These are phyloP conservation scores for Haliaeetus leucogaster DNA, from an alignment of 2,113 vertebrate genomes.

Conservation along the genomic window DNA sequence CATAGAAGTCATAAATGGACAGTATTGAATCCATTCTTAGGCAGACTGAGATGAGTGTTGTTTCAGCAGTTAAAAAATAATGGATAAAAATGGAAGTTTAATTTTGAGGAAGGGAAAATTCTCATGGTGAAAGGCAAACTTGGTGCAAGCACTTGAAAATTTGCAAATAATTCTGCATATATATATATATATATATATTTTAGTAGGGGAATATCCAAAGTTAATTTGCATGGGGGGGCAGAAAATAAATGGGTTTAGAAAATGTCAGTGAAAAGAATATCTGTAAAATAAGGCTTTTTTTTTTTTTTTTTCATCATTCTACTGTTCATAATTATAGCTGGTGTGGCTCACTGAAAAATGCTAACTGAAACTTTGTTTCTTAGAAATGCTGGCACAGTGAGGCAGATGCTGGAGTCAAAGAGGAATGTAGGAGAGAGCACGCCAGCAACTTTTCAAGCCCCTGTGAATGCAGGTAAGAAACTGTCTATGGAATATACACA, in stretches of 20 bases:
- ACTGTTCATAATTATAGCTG: not conserved
- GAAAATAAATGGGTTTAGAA: not conserved
- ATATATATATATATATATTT: not conserved
- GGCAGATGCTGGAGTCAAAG: slow-evolving; percentile 81
- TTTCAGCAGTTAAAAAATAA: not conserved
- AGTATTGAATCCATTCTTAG: not conserved
- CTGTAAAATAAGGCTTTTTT: not conserved
- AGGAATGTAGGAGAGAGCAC: slow-evolving; percentile 69
- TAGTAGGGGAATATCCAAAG: not conserved
- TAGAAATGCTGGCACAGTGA: slow-evolving; percentile 77
- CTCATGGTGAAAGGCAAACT: not conserved
- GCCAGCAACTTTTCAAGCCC: slow-evolving; percentile 59
- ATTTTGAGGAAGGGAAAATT: not conserved
- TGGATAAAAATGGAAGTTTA: not conserved
- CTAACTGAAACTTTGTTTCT: slow-evolving; percentile 1
- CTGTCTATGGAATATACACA: not conserved
- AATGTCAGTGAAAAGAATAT: not conserved
- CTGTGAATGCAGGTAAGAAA: slow-evolving; percentile 72
- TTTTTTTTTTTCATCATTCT: not conserved
- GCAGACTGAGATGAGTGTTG: not conserved
- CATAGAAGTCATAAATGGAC: not conserved
- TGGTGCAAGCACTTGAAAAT: not conserved
- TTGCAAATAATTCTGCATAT: not conserved
- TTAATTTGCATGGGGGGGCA: not conserved
- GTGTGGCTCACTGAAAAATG: not conserved